These are phyloP conservation scores for Perodicticus potto DNA, from an alignment of 2,797 vertebrate genomes.

Conservation along the genomic window DNA sequence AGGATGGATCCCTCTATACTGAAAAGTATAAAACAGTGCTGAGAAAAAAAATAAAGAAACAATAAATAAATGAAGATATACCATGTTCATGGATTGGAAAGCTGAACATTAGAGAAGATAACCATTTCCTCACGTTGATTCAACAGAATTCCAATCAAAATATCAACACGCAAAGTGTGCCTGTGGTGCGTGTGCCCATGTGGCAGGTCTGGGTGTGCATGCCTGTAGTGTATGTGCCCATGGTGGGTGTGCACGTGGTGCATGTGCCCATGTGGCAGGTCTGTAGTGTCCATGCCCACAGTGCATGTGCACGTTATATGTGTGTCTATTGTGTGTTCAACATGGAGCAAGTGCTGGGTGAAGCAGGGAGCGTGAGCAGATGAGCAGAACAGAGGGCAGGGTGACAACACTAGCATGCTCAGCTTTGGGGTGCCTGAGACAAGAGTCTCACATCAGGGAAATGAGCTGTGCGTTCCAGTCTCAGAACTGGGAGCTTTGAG, in stretches of 20 bases:
- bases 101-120: not conserved
- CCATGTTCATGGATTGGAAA: not conserved
- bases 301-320: no score
- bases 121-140: not conserved
- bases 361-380: no score
- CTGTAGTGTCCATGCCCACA: no score
- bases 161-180: not conserved
- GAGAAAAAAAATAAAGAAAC: not conserved
- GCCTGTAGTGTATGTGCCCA: not conserved
- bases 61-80: not conserved
- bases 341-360: not conserved
- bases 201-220: no score
- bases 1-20: no score
- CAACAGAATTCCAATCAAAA: not conserved
- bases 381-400: not conserved
- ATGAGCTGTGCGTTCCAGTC: fast-evolving
- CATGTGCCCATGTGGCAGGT: no score
- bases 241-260: not conserved
- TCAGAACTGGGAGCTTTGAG: not conserved
- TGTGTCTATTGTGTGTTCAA: not conserved
- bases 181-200: not conserved
- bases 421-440: not conserved
- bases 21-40: not conserved
- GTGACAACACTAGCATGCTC: not conserved
- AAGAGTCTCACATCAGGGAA: not conserved